These are phyloP conservation scores for Falco rusticolus DNA, from an alignment of 2,797 vertebrate species.

Conservation along the genomic window DNA sequence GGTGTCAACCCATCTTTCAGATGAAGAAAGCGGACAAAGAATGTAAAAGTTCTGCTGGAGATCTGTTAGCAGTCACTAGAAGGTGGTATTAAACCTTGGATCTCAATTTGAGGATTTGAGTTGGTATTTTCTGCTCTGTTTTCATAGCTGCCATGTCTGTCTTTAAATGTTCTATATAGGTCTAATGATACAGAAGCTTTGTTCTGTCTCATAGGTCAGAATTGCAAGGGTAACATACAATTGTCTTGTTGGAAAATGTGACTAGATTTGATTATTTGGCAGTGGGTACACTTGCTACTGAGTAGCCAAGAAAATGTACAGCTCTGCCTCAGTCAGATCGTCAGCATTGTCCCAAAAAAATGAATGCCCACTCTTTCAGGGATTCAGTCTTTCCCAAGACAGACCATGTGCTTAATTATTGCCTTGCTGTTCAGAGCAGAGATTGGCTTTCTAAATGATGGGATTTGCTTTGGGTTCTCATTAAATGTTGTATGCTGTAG, in stretches of 20 bases:
- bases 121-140: not conserved
- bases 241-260: not conserved
- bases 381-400: not conserved
- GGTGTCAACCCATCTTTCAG: not conserved
- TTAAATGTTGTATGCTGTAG: not conserved
- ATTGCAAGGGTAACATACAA: not conserved
- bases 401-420: not conserved
- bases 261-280: not conserved
- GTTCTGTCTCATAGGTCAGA: not conserved
- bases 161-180: not conserved
- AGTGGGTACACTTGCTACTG: not conserved
- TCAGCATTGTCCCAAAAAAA: not conserved
- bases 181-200: not conserved
- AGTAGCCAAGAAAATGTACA: not conserved
- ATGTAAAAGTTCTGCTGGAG: not conserved
- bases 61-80: not conserved
- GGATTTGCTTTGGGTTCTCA: slow-evolving; percentile 46
- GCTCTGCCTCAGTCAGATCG: not conserved
- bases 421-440: not conserved
- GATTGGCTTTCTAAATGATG: not conserved
- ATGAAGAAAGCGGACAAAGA: not conserved
- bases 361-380: not conserved
- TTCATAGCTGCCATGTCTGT: not conserved
- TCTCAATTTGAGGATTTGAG: not conserved
- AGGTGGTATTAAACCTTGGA: not conserved